Base-by-base conservation (phyloP, 2,113 vertebrate genomes). In the Miniopterus natalensis region DNA sequence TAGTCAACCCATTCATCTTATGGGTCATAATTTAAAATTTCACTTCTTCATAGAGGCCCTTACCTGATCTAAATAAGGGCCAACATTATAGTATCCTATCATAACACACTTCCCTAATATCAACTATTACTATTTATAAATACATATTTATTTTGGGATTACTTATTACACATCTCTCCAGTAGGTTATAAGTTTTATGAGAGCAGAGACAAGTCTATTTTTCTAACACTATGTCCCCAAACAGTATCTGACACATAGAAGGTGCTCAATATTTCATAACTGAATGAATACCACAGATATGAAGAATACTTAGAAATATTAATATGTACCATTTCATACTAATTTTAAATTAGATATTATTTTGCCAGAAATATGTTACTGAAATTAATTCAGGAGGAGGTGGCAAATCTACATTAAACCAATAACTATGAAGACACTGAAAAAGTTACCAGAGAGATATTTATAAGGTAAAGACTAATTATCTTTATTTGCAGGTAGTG, bases 291-390 rank as follows among this genome's bases (percentile, higher is more conserved):
- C 8, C 47, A 47, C 59, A 84, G 17, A 79, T 42, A 47, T 42
- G 20, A 29, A 78, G 23, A 55, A 40, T 84, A 42, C 78, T 88
- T 92, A 77, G 15, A 79, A 85, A 81, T 77, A 65, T 68, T 79
- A 75, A 49, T 91, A 88, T 71, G 10, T 75, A 65, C 2, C 87
- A 57, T 21, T 84, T 70, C 63, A 85, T 75, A 81, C 47, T 85
- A 93, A 84, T 81, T 88, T 86, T 66, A 74, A 94, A 80, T 95
- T 55, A 90, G 36, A 15, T 84, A 17, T 88, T 49, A 57, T 77
- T 96, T 95, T 90, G 66, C 31, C 29, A n/a, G 78, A 84, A 83
- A 93, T 66, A 83, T 59, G 40, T 78, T 86, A 90, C 21, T n/a
- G 47, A 80, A 85, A 55, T 81, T 86, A 75, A 88, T 88, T 88